Conservation (phyloP, 1,140 invertebrate genomes). For the Melitaea cinxia region DNA sequence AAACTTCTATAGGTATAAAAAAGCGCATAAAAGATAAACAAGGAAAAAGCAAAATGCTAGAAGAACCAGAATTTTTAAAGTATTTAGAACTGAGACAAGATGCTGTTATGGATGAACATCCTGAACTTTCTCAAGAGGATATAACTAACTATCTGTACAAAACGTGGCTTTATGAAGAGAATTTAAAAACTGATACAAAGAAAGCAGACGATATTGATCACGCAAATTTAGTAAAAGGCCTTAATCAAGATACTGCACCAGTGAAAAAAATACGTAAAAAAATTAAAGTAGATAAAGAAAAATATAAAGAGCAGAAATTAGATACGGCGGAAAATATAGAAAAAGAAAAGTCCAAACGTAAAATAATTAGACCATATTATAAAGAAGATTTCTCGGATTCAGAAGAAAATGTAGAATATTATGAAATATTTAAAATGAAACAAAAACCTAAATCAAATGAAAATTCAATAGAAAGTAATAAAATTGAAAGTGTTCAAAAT, state of each 20-base stretch:
- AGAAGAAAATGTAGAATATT: conserved; percentile 62
- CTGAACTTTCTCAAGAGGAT: conserved; percentile 76
- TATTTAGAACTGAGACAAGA: conserved; percentile 81
- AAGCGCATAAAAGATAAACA: conserved; percentile 42
- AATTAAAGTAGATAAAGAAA: conserved; percentile 52
- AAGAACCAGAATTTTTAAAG: conserved; percentile 78
- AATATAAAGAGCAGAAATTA: conserved; percentile 10
- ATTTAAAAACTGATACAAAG: conserved; percentile 56
- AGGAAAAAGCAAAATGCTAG: conserved; percentile 37
- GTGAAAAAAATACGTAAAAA: conserved; percentile 57
- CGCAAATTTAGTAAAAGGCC: conserved; percentile 61
- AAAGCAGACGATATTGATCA: conserved; percentile 61
- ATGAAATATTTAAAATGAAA: conserved; percentile 52
- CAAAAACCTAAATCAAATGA: conserved; percentile 30
- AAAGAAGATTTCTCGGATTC: conserved; percentile 67
- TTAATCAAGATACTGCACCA: conserved; percentile 45
- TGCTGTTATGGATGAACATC: conserved; percentile 77
- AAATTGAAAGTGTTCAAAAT: conserved; percentile 9
- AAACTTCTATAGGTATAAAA: conserved; percentile 45
- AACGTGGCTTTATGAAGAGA: conserved; percentile 81
- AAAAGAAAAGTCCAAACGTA: conserved; percentile 70
- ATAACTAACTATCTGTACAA: conserved; percentile 80
- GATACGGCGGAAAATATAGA: conserved; percentile 36
- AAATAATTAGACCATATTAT: conserved; percentile 57
- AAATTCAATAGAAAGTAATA: not conserved